Base-by-base conservation (phyloP, 2,113 vertebrate genomes). In the Syrrhaptes paradoxus region DNA sequence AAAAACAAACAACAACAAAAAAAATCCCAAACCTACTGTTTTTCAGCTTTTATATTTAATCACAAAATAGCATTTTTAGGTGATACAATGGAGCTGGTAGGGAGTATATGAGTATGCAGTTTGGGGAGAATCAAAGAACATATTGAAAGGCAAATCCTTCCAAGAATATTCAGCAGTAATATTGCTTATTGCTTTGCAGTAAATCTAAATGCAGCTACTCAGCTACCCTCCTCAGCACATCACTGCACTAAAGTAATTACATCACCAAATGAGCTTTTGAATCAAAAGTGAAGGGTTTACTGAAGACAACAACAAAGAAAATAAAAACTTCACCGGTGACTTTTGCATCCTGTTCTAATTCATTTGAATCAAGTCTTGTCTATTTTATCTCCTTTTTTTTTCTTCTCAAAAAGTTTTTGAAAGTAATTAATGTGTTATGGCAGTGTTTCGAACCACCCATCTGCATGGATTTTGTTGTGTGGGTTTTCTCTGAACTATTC, bases 121-220 rank as follows among this genome's bases (percentile, higher is more conserved):
- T 95, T 0, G 4, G 48, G 45, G 88, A 67, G 55, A 92, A 74
- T 84, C 55, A 95, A 74, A 79, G 28, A 88, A 84, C 51, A 77
- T 86, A 88, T 16, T 66, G 54, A 93, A 90, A 89, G 49, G 46
- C 36, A 96, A 93, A 97, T 52, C 49, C 82, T 89, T 83, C 91
- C 93, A 94, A 93, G 67, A 85, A 90, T 94, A 93, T 87, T 93
- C 85, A 91, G 91, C 77, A 90, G 51, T 59, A 95, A 94, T 95
- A 85, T 83, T 80, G 43, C 46, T 91, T 87, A 82, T 65, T 92
- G 89, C 89, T 92, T 87, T 89, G 80, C 28, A 6, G 34, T 49
- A 82, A 82, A 54, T 82, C 57, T 72, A 78, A 89, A 86, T 29
- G 65, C 61, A 94, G 57, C 59, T 54, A 82, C 65, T 81, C 73